phyloP scores from a whole-genome alignment of 2,888 invertebrate genomes.

The Drosophila gaucha region DNA sequence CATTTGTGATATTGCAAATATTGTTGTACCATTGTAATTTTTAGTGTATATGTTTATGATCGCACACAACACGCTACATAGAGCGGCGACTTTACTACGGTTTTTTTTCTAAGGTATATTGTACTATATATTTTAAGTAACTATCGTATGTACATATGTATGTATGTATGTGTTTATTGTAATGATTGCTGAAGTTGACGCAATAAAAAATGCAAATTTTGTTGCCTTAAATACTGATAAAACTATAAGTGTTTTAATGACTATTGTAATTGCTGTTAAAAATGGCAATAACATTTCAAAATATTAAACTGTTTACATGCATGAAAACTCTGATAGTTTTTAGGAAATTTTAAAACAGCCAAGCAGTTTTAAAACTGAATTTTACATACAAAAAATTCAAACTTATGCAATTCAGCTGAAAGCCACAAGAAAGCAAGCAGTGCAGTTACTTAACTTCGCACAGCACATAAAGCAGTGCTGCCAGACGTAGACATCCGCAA shows the following conservation, averaged over 20 bases:
- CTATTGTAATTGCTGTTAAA: not conserved
- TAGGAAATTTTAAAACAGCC: too few relatives aligned
- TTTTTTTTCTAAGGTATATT: slow-evolving; percentile 44
- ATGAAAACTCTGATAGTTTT: too few relatives aligned
- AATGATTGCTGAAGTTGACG: slow-evolving; percentile 27
- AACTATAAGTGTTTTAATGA: not conserved
- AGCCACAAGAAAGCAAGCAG: too few relatives aligned
- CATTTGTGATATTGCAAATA: slow-evolving; percentile 79
- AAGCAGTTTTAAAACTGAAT: too few relatives aligned
- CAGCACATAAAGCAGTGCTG: too few relatives aligned
- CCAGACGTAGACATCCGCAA: too few relatives aligned
- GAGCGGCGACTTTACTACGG: slow-evolving; percentile 44
- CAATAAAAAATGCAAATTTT: slow-evolving; percentile 48
- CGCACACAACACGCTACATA: slow-evolving; percentile 19
- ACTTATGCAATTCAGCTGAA: too few relatives aligned
- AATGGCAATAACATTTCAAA: too few relatives aligned
- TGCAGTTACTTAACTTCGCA: too few relatives aligned
- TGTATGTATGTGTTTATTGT: slow-evolving; percentile 31
- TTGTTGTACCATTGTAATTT: slow-evolving; percentile 50
- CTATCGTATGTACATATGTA: slow-evolving; percentile 12
- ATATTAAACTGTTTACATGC: too few relatives aligned
- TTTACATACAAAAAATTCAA: too few relatives aligned
- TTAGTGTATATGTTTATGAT: slow-evolving; percentile 48
- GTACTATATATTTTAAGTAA: slow-evolving; percentile 31
- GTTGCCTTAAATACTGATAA: slow-evolving; percentile 35